These are phyloP conservation scores for Brachynemurus nebulosus DNA, from an alignment of 2,888 invertebrate genomes.

Conservation along the genomic window DNA sequence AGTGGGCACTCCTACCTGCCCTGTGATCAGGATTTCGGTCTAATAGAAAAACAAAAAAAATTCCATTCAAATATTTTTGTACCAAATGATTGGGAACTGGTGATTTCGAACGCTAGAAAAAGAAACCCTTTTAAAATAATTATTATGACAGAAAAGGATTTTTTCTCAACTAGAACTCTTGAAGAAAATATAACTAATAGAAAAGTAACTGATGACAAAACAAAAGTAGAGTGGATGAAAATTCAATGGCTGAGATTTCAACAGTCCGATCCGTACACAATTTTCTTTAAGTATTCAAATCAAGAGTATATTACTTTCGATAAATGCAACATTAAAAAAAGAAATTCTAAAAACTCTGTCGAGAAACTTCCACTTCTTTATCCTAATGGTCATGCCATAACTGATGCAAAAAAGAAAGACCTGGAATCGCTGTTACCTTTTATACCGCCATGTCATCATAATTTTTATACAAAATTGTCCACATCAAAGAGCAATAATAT, in stretches of 20 bases:
- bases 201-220: slow-evolving; percentile 8
- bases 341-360: slow-evolving; percentile 11
- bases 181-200: slow-evolving; percentile 13
- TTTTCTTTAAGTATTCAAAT: too few relatives aligned
- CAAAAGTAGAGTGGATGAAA: slow-evolving; percentile 7
- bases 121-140: slow-evolving; percentile 13
- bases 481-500: too few relatives aligned
- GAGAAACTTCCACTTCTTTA: slow-evolving; percentile 13
- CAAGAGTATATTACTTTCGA: slow-evolving; percentile 15
- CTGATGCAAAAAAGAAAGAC: slow-evolving; percentile 14
- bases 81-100: not conserved
- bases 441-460: too few relatives aligned
- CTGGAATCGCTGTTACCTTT: too few relatives aligned
- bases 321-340: slow-evolving; percentile 12
- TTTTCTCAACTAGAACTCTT: slow-evolving; percentile 13
- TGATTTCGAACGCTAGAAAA: slow-evolving; percentile 10
- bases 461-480: too few relatives aligned
- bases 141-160: slow-evolving; percentile 11
- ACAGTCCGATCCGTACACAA: too few relatives aligned
- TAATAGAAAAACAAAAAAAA: slow-evolving; percentile 1
- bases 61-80: not conserved
- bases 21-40: not conserved
- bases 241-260: not conserved
- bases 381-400: slow-evolving; percentile 12
- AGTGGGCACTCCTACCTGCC: not conserved